Base-by-base conservation (phyloP, 2,113 vertebrate genomes). In the Rhea americana region DNA sequence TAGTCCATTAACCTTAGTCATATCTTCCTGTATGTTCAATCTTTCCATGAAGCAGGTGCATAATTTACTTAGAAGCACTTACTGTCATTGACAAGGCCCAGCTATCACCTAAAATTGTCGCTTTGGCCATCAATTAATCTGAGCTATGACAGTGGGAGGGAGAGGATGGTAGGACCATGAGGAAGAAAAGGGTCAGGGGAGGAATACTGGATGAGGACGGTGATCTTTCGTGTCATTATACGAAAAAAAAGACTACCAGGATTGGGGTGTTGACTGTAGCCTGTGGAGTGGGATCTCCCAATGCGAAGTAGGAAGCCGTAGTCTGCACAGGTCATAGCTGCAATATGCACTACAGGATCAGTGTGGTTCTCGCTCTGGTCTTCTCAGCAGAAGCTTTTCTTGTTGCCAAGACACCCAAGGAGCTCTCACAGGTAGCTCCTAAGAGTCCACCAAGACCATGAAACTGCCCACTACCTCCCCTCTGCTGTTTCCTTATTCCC, bases 1-100 rank as follows among this genome's bases (percentile, higher is more conserved):
- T 93, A 93, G 89, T 90, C 93, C 94, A 93, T 94, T 94, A 95
- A 95, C 94, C 95, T 93, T 91, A 96, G 89, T 76, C 87, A 82
- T 78, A 82, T 78, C 86, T 90, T 82, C 84, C 91, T 73, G 66
- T 65, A 39, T 48, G 61, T 89, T 96, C 88, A 95, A 78, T 85
- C 86, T 84, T 87, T 83, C 68, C 43, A 55, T 78, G 77, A 90
- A 94, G 92, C 80, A 93, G 92, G 90, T 85, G 68, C 80, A 85
- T 96, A 87, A 91, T 93, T 96, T 96, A 94, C 82, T 93, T 81
- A 84, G 93, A 76, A 82, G 91, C 91, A 93, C 96, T 95, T 89
- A 91, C 84, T 92, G 94, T 89, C 93, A 78, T 80, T 94, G 94
- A 82, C 84, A 86, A 86, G 82, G 47, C 78, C 81, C 87, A 81